A percentile compares a stretch with the other conserved stretches of the same genome.
These are phyloP conservation scores for Ariolimax columbianus DNA, from an alignment of 2,888 invertebrate genomes.

Conservation along the genomic window DNA sequence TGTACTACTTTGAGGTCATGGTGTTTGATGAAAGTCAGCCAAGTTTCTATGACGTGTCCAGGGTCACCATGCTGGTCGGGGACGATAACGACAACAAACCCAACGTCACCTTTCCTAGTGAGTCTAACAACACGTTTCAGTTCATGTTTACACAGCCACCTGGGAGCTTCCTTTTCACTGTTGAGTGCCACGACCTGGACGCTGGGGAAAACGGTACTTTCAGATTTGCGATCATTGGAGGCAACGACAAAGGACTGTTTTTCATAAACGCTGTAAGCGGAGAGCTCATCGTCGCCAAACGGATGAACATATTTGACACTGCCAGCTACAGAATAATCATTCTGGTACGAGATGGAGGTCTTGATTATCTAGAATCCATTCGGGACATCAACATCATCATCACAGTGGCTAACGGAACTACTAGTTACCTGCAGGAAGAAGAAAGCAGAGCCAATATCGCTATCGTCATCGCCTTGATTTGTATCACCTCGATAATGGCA, in stretches of 20 bases:
- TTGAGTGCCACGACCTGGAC: slow-evolving; percentile 64
- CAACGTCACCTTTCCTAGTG: slow-evolving; percentile 60
- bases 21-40: slow-evolving; percentile 55
- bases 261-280: slow-evolving; percentile 78
- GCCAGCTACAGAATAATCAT: slow-evolving; percentile 66
- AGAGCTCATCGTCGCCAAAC: slow-evolving; percentile 72
- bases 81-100: slow-evolving; percentile 69
- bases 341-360: slow-evolving; percentile 67
- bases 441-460: slow-evolving; percentile 63
- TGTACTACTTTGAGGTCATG: slow-evolving; percentile 54
- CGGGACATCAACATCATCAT: slow-evolving; percentile 62
- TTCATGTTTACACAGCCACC: slow-evolving; percentile 57
- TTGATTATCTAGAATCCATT: slow-evolving; percentile 58
- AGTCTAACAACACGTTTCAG: slow-evolving; percentile 60
- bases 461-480: slow-evolving; percentile 68
- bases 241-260: slow-evolving; percentile 79
- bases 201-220: slow-evolving; percentile 65
- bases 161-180: slow-evolving; percentile 58
- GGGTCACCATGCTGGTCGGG: slow-evolving; percentile 61
- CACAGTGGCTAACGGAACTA: slow-evolving; percentile 63
- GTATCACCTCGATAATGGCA: slow-evolving; percentile 66
- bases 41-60: slow-evolving; percentile 53
- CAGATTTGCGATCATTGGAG: slow-evolving; percentile 62
- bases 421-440: slow-evolving; percentile 24
- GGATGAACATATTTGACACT: slow-evolving; percentile 62